A percentile compares a stretch with the other conserved stretches of the same genome.
These are phyloP conservation scores for Sinocyclocheilus grahami DNA, from an alignment of 2,113 vertebrate species.

Conservation along the genomic window DNA sequence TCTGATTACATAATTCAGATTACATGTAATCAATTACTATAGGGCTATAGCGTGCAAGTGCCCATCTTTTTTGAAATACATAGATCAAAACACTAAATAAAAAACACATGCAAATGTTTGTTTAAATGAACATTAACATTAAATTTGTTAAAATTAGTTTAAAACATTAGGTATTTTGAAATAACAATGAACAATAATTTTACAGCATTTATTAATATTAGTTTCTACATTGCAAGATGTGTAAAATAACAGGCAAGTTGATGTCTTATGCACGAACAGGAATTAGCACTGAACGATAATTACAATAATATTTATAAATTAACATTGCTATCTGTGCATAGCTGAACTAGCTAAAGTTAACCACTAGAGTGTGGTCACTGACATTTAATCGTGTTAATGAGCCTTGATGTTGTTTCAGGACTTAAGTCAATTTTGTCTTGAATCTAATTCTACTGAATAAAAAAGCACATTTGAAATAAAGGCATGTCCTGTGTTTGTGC, in stretches of 20 bases:
- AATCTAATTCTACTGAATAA: not conserved
- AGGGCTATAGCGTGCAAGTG: too few species aligned
- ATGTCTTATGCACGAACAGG: not conserved
- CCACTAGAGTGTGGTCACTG: slow-evolving; percentile 14
- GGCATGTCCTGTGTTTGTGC: not conserved
- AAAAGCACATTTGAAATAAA: not conserved
- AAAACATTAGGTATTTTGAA: not conserved
- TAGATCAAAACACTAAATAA: not conserved
- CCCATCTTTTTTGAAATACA: not conserved
- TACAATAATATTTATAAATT: not conserved
- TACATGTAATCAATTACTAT: too few species aligned
- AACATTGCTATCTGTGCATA: not conserved
- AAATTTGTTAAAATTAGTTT: too few species aligned
- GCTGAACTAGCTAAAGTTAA: not conserved
- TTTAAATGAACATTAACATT: too few species aligned
- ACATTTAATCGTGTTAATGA: not conserved
- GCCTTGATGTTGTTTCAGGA: not conserved
- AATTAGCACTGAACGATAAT: not conserved
- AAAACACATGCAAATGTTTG: too few species aligned
- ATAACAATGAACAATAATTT: not conserved
- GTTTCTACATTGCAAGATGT: too few species aligned
- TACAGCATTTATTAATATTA: not conserved
- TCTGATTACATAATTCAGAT: too few species aligned
- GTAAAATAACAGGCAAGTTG: not conserved
- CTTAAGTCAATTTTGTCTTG: not conserved